Conservation (phyloP, 2,113 vertebrate species). For the Gallinago jamesoni region DNA sequence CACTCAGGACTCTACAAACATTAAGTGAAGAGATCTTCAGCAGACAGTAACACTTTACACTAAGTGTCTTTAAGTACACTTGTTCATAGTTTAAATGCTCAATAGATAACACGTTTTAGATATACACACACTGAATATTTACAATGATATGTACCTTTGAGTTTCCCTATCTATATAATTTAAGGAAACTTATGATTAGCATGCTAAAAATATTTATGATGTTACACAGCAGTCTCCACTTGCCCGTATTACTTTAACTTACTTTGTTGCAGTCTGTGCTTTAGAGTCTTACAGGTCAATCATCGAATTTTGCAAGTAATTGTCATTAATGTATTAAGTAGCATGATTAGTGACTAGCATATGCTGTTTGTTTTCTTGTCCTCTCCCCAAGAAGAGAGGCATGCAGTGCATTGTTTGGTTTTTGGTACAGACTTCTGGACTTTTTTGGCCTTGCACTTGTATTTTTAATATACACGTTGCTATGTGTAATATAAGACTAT, state of each 20-base stretch:
- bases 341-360: neutral
- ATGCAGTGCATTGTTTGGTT: neutral
- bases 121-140: neutral
- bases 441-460: neutral
- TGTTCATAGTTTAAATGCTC: neutral
- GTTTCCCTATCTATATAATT: neutral
- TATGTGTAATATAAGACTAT: neutral
- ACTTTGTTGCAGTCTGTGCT: neutral
- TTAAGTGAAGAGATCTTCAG: constrained; percentile 41
- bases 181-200: neutral
- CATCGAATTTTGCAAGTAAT: neutral
- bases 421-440: neutral
- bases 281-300: neutral
- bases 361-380: neutral
- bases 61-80: constrained; percentile 38
- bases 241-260: neutral
- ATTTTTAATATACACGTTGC: neutral
- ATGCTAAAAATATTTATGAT: neutral
- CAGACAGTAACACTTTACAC: constrained; percentile 19
- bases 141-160: neutral
- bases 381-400: neutral
- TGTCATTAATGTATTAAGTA: neutral
- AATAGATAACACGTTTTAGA: constrained; percentile 10
- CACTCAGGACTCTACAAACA: constrained; percentile 47
- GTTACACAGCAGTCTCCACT: neutral